Base-by-base conservation (phyloP, 2,797 vertebrate species). In the Tachyglossus aculeatus region DNA sequence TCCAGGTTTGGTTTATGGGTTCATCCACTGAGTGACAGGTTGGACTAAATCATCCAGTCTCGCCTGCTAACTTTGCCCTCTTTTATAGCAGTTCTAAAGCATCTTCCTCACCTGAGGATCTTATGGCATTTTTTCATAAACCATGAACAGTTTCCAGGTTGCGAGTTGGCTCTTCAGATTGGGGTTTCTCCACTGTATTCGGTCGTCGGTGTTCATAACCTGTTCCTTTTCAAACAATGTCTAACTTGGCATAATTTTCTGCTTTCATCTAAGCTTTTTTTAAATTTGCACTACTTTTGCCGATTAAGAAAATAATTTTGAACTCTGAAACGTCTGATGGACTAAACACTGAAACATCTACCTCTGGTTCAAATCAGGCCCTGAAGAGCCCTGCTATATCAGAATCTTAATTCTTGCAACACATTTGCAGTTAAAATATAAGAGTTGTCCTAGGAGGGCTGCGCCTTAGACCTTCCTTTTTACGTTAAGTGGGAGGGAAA, bases 361-460 rank as follows among this genome's bases (percentile, higher is more conserved):
- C 80, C 47, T 25, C 8, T 40, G 75, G 60, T 67, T 76, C 73
- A 61, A 74, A 68, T 51, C 75, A 86, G 88, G 83, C 84, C 62
- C 29, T 45, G 71, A 77, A 83, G 40, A 37, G 68, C 72, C 48
- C 76, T 51, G 16, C 58, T 62, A 67, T 76, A 45, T 77, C 50
- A 53, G 66, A 71, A 73, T 67, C 36, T 64, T 74, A 75, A 64
- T 77, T 63, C 80, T 86, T 54, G 44, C 51, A 82, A 74, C 64
- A 58, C 71, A 81, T 74, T 87, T 83, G 78, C 32, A 81, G 87
- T 74, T 78, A 87, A 88, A 90, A 91, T 56, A 89, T 89, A 90
- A 0, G 5, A 3, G 76, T 44, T 53, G 77, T 69, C 65, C 73
- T 5, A 1, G 36, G 27, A n/a, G 24, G 21, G 16, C n/a, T 36